Evolutionary conservation across 2,888 invertebrate species (phyloP).

Genomic region (Parapristionchus giblindavisi): DNA sequence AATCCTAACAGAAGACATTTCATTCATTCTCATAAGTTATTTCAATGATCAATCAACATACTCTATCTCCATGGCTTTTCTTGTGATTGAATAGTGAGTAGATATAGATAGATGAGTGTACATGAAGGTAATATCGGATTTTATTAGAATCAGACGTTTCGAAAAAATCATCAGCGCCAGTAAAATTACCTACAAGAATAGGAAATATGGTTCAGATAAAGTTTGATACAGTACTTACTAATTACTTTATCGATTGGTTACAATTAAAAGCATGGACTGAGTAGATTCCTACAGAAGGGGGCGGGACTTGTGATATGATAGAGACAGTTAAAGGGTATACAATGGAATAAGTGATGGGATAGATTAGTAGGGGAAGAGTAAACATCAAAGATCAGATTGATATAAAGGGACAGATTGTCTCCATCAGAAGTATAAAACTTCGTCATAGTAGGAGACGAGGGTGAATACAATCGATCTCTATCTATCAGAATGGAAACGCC

Average conservation of each 20-base stretch:
- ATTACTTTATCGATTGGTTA: no score
- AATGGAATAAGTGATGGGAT: neutral
- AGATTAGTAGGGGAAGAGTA: neutral
- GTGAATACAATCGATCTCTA: neutral
- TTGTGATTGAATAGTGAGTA: neutral
- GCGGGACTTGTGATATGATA: constrained; percentile 11
- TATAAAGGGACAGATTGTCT: constrained; percentile 15
- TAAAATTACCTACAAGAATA: neutral
- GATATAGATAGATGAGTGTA: no score
- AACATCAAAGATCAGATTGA: neutral
- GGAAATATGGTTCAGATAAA: neutral
- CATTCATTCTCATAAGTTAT: constrained; percentile 24
- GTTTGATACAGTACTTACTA: neutral
- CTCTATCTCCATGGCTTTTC: neutral
- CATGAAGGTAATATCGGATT: no score
- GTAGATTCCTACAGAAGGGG: neutral
- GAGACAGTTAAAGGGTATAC: neutral
- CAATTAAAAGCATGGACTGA: neutral
- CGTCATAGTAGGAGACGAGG: constrained; percentile 22
- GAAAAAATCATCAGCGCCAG: no score
- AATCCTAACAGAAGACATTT: constrained; percentile 5
- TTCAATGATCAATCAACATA: neutral
- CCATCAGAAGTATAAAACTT: constrained; percentile 27
- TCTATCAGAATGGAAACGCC: constrained; percentile 50
- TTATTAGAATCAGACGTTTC: no score